These are phyloP conservation scores for Muscicapa striata DNA, from an alignment of 2,797 vertebrate genomes.

Conservation along the genomic window DNA sequence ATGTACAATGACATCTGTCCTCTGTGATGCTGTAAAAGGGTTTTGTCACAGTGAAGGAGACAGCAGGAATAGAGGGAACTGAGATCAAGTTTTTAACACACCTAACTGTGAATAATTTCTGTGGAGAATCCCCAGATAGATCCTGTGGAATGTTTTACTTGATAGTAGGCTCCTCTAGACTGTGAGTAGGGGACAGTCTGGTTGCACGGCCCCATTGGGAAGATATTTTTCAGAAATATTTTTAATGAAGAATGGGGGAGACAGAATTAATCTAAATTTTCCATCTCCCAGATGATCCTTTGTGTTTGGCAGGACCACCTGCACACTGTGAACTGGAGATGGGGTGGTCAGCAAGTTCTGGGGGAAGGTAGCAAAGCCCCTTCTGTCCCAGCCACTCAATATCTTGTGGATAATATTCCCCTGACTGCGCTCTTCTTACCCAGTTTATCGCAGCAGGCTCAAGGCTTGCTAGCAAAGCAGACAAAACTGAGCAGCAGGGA, in stretches of 20 bases:
- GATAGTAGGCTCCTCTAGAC: neutral
- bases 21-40: neutral
- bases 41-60: neutral
- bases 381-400: neutral
- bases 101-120: neutral
- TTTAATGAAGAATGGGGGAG: neutral
- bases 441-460: neutral
- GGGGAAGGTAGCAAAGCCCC: neutral
- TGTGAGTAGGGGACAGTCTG: neutral
- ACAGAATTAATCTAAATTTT: neutral
- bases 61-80: neutral
- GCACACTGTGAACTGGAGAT: fast-evolving
- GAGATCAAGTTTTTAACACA: neutral
- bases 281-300: neutral
- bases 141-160: neutral
- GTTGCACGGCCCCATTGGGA: neutral
- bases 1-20: neutral
- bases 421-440: neutral
- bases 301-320: neutral
- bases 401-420: neutral
- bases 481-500: neutral
- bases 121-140: neutral
- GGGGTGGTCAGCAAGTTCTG: neutral
- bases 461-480: neutral
- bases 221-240: neutral